Conservation (phyloP, 2,888 invertebrate genomes). For the Buathra laborator region DNA sequence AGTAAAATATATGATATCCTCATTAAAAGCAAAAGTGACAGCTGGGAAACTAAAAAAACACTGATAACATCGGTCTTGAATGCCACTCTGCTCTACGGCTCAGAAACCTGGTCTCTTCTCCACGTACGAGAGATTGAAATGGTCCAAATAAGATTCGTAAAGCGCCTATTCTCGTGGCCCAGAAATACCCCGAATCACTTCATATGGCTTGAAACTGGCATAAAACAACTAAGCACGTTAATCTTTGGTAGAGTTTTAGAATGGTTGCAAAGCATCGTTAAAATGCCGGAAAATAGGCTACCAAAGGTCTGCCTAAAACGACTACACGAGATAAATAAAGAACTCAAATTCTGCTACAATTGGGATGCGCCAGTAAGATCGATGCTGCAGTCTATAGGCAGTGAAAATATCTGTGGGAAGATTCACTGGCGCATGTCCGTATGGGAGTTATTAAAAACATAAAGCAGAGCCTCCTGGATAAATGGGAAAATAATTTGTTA, state of each 20-base stretch:
- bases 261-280: not conserved
- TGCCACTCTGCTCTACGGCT: constrained; percentile 1
- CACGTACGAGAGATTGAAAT: not conserved
- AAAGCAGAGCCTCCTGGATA: not conserved
- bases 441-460: not conserved
- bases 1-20: not conserved
- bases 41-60: constrained; percentile 6
- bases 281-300: not conserved
- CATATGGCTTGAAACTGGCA: not conserved
- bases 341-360: not conserved
- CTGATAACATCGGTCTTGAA: constrained; percentile 2
- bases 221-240: not conserved
- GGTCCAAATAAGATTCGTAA: not conserved
- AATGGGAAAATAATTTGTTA: not conserved
- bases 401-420: not conserved
- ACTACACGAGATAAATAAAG: not conserved
- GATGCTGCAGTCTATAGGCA: not conserved
- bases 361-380: not conserved
- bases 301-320: not conserved
- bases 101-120: not conserved
- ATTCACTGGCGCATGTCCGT: too few species aligned
- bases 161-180: not conserved
- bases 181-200: not conserved
- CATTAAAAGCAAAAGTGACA: constrained; percentile 4
- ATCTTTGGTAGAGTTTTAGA: not conserved